Base-by-base conservation (phyloP, 2,888 invertebrate genomes). In the Alsophila aescularia region DNA sequence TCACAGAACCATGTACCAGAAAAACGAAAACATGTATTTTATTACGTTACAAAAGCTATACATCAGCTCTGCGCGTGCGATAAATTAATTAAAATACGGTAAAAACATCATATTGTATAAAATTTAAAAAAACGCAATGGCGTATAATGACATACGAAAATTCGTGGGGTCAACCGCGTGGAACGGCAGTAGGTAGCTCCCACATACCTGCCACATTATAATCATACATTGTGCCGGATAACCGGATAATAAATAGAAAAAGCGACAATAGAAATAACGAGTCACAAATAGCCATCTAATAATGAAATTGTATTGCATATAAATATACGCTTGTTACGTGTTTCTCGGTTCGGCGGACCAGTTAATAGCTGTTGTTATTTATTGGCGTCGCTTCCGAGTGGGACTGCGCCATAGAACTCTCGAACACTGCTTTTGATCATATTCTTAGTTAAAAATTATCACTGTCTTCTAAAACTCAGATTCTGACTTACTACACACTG, bases 211-310 rank as follows among this genome's bases (percentile, higher is more conserved):
- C 80, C 79, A 85, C 87, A 86, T 85, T 85, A 89, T 90, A 90
- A 91, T 88, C 85, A 90, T 83, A 89, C 82, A 87, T 86, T 88
- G 86, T 88, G 82, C 76, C 73, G 76, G 83, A 75, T 87, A 90
- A 87, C 76, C 73, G 76, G 83, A 75, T 87, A 90, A 87, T 89
- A 90, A 89, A 90, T 88, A 87, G 86, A 87, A 89, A 90, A 87
- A 86, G 87, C 87, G 87, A 90, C 90, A 90, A 91, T 89, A 85
- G 88, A 74, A 85, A 83, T 89, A 87, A 87, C 85, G 79, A 89
- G 81, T 81, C 83, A 85, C 83, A 88, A 88, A 90, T 86, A 86
- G 79, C 78, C 79, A 81, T 82, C 87, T 88, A 89, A 90, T 90
- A 89, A 90, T 89, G 85, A 87, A 90, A 90, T 89, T 87, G 50